A percentile compares a stretch with the other conserved stretches of the same genome.
phyloP scores from a whole-genome alignment of 2,113 vertebrate species.

The Cairina moschata region DNA sequence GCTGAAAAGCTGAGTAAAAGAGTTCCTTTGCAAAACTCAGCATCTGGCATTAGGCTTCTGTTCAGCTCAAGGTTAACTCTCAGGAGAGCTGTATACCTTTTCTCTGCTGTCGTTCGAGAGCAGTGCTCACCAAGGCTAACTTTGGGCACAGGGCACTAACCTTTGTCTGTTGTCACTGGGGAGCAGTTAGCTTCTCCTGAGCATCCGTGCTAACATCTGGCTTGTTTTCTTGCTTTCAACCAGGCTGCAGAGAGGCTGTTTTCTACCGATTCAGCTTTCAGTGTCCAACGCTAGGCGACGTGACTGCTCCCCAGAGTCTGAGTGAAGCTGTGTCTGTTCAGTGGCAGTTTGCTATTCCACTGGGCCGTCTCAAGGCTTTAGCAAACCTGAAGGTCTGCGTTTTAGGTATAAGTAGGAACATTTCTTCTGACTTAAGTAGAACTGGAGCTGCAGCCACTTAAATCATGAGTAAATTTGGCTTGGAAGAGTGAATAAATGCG shows the following conservation, averaged over 20 bases:
- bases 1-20: conserved; percentile 37
- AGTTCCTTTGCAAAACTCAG: conserved; percentile 28
- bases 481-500: conserved; percentile 37
- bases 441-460: conserved; percentile 24
- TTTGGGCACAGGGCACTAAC: conserved; percentile 22
- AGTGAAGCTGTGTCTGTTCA: neutral
- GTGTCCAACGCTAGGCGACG: neutral
- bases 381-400: neutral
- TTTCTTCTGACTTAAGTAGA: neutral
- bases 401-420: conserved; percentile 15
- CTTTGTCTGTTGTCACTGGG: conserved; percentile 40
- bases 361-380: neutral
- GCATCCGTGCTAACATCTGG: conserved; percentile 22
- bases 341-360: neutral
- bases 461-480: conserved; percentile 51
- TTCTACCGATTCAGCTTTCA: neutral
- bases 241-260: conserved; percentile 9
- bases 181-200: conserved; percentile 37
- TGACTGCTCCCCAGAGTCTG: neutral
- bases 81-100: neutral
- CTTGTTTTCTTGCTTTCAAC: conserved; percentile 35
- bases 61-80: conserved; percentile 37
- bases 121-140: neutral
- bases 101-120: neutral
- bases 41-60: conserved; percentile 31